These are phyloP conservation scores for Dryocosmus kuriphilus DNA, from an alignment of 2,888 invertebrate species.

Conservation along the genomic window DNA sequence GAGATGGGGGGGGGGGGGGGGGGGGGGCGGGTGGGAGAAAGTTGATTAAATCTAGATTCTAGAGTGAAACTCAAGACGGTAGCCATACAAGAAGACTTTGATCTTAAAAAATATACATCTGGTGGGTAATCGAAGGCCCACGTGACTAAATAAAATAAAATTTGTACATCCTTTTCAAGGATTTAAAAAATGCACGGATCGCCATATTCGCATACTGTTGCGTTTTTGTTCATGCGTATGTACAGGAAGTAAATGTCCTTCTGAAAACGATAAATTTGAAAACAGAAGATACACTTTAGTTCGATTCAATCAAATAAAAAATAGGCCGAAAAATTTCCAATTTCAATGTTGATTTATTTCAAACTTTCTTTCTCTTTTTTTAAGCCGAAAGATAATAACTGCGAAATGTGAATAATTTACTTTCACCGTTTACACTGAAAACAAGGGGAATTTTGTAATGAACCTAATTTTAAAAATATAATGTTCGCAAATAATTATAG, in stretches of 20 bases:
- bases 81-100: not conserved
- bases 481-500: too few relatives aligned
- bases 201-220: constrained; percentile 54
- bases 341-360: not conserved
- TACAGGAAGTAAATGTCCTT: constrained; percentile 14
- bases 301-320: not conserved
- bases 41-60: not conserved
- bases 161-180: constrained; percentile 74
- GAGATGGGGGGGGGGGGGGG: too few relatives aligned
- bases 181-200: constrained; percentile 63
- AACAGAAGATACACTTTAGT: not conserved
- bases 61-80: not conserved
- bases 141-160: constrained; percentile 58
- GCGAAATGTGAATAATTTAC: too few relatives aligned
- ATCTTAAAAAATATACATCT: constrained; percentile 9
- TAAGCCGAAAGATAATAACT: too few relatives aligned
- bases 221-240: constrained; percentile 45
- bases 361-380: not conserved
- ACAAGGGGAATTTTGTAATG: too few relatives aligned
- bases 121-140: constrained; percentile 10
- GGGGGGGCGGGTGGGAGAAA: too few relatives aligned
- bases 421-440: too few relatives aligned
- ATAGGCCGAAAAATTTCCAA: not conserved
- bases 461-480: too few relatives aligned
- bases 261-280: not conserved